Evolutionary conservation across 2,797 vertebrate species (phyloP), one percentile per base, ranked within the genome.

Genomic region (Bryconaethiops microstoma): DNA sequence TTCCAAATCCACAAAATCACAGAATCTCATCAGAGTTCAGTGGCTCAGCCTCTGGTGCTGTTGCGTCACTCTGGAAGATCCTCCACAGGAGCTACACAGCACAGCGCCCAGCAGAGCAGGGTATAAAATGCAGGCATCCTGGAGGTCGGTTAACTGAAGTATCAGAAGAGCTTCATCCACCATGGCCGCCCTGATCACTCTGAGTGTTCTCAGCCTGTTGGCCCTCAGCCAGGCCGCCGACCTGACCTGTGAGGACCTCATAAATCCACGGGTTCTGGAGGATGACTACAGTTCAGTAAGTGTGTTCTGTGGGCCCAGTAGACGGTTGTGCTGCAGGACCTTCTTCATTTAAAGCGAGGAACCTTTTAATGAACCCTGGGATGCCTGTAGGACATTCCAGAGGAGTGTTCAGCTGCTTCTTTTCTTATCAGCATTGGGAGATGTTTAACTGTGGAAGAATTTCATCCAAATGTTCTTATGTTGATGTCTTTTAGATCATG

Each of bases 11-110:
- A 5, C 21, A 35, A 63, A 82, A 48, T 78, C 35, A 45, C 40
- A 9, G 40, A 0, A 13, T 45, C 25, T 23, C 13, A 35, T 9
- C 16, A 16, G 7, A 62, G 48, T 16, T 35, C 5, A 4, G 1
- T 29, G 4, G 25, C 5, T 1, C 8, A 0, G 6, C 35, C 35
- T 60, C 17, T 60, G 35, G n/a, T 63, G 42, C 63, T 80, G 40
- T 85, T 85, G 69, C 74, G 42, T 77, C 83, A 77, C 76, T 72
- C 52, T 50, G n/a, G 54, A 70, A 48, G 39, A 19, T 12, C 0
- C 70, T 45, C 42, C 9, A 45, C 9, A 29, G 29, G 1, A 29
- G 4, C 35, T 35, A 35, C 35, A 35, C 2, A 35, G 35, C 35
- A 35, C 35, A 35, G 35, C 4, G 35, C 35, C 35, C 35, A 35